phyloP scores from a whole-genome alignment of 2,888 invertebrate genomes.

The Cheilosia impressa region DNA sequence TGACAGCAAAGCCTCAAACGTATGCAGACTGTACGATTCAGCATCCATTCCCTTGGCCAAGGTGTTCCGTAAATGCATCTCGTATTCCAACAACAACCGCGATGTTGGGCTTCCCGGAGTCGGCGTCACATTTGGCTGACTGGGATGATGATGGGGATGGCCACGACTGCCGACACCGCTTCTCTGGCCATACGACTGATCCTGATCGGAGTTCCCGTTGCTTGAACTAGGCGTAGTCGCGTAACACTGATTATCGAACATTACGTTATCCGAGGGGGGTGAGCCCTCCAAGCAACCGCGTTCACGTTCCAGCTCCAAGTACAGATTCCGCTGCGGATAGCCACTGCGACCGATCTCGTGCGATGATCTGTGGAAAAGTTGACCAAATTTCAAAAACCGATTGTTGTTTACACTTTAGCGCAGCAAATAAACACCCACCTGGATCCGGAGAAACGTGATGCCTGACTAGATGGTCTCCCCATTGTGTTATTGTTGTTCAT shows the following conservation, averaged over 20 bases:
- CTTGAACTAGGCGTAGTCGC: slow-evolving; percentile 97
- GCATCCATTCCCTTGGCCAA: slow-evolving; percentile 97
- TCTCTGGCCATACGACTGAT: slow-evolving; percentile 87
- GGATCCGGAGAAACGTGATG: slow-evolving; percentile 87
- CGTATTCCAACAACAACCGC: slow-evolving; percentile 93
- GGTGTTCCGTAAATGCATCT: slow-evolving; percentile 96
- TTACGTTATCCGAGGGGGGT: slow-evolving; percentile 96
- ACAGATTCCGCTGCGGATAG: slow-evolving; percentile 89
- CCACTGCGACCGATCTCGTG: slow-evolving; percentile 90
- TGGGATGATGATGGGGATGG: slow-evolving; percentile 87
- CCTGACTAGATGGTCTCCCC: slow-evolving; percentile 86
- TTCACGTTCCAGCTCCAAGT: slow-evolving; percentile 91
- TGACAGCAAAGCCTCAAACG: slow-evolving; percentile 95
- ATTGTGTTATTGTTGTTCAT: slow-evolving; percentile 85
- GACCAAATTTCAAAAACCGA: background rate
- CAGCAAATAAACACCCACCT: slow-evolving; percentile 83
- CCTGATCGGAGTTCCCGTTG: slow-evolving; percentile 95
- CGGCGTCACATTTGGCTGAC: slow-evolving; percentile 89
- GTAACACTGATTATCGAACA: slow-evolving; percentile 97
- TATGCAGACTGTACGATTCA: slow-evolving; percentile 96
- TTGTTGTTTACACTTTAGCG: background rate
- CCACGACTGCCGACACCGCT: slow-evolving; percentile 80
- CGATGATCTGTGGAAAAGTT: slow-evolving; percentile 85
- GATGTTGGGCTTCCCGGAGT: slow-evolving; percentile 94
- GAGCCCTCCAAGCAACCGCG: slow-evolving; percentile 86